phyloP scores from a whole-genome alignment of 2,113 vertebrate species.

The Antechinus stuartii region DNA sequence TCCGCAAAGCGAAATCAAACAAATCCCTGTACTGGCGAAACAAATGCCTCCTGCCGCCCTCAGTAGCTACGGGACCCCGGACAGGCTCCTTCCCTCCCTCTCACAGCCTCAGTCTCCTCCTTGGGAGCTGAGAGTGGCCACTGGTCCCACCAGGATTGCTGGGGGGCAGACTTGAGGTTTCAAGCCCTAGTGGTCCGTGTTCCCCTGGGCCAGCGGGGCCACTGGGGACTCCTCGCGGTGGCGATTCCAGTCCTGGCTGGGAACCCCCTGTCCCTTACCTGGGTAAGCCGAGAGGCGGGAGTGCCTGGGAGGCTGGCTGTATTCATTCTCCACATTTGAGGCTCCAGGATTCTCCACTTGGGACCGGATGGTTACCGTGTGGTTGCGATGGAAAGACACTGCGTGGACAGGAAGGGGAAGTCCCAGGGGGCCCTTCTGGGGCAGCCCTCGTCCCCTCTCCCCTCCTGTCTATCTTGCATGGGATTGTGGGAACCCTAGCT shows the following conservation, averaged over 20 bases:
- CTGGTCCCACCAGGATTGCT: not conserved
- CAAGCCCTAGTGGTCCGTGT: not conserved
- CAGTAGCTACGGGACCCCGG: not conserved
- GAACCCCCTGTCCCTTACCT: slow-evolving; percentile 62
- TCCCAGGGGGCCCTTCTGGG: not conserved
- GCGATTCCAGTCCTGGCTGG: not conserved
- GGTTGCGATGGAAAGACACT: slow-evolving; percentile 86
- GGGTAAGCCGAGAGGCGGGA: slow-evolving; percentile 75
- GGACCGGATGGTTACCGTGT: slow-evolving; percentile 50
- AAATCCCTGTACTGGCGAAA: not conserved
- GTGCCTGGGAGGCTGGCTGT: slow-evolving; percentile 73
- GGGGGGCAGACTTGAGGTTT: not conserved
- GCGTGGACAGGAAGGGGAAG: rapidly evolving
- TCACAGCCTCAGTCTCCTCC: not conserved
- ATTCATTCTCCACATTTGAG: slow-evolving; percentile 75
- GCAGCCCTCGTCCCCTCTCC: not conserved
- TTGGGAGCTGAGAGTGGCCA: not conserved
- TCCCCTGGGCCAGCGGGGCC: not conserved
- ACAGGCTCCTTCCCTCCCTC: not conserved
- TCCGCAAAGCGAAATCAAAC: not conserved
- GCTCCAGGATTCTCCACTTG: slow-evolving; percentile 43
- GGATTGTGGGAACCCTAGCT: not conserved
- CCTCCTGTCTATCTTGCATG: not conserved
- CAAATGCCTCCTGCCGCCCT: not conserved
- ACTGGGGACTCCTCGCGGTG: not conserved